Percentiles rank a stretch among this genome's conserved stretches.
phyloP scores from a whole-genome alignment of 2,113 vertebrate genomes.

The Camelus bactrianus region DNA sequence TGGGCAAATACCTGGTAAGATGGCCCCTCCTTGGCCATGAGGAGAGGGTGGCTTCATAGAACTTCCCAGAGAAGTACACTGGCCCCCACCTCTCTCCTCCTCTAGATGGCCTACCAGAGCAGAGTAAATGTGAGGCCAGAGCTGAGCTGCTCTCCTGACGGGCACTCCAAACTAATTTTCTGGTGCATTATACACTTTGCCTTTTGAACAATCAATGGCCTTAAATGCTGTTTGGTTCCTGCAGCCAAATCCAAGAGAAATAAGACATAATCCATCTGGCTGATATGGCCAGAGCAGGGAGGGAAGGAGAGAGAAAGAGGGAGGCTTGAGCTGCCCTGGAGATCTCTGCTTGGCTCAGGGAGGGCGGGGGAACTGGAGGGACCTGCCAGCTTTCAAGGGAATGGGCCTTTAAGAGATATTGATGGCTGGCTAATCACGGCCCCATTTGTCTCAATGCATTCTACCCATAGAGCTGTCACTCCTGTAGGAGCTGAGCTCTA shows the following conservation, averaged over 20 bases:
- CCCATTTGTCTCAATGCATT: conserved; percentile 77
- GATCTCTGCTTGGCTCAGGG: conserved; percentile 13
- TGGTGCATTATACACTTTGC: conserved; percentile 87
- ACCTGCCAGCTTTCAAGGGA: conserved; percentile 78
- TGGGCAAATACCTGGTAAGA: background rate
- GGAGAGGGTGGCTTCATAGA: background rate
- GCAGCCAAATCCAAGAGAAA: conserved; percentile 85
- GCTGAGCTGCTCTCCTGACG: conserved; percentile 71
- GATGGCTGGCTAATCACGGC: conserved; percentile 84
- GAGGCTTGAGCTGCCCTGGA: conserved; percentile 15
- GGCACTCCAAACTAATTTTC: conserved; percentile 88
- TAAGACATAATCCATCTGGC: conserved; percentile 82
- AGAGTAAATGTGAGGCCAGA: conserved; percentile 66
- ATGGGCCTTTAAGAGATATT: conserved; percentile 87
- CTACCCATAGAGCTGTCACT: conserved; percentile 42
- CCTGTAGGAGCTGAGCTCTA: background rate
- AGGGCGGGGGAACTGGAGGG: background rate
- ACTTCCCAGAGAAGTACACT: background rate
- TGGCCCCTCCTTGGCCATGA: background rate
- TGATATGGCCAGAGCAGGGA: conserved; percentile 65
- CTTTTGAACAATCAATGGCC: conserved; percentile 84
- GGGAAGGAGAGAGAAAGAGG: conserved; percentile 23
- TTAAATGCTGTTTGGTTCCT: conserved; percentile 83
- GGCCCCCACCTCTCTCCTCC: background rate
- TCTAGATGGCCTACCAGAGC: conserved; percentile 28